Conservation (phyloP, 2,113 vertebrate genomes). For the Catharus minimus region DNA sequence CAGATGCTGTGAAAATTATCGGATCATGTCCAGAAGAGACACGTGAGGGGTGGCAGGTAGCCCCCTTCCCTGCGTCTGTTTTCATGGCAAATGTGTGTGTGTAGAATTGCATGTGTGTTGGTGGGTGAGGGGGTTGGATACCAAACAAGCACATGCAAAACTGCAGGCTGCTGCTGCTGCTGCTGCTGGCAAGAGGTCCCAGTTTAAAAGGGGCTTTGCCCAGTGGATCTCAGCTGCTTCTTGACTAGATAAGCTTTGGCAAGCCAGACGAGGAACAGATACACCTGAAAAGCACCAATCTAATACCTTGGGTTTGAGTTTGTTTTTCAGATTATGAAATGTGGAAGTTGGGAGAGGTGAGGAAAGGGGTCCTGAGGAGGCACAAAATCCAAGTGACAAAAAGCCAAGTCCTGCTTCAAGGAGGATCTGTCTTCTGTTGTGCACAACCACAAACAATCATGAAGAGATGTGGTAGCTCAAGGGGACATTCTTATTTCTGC, state of each 20-base stretch:
- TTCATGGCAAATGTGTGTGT: background rate
- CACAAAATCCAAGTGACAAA: background rate
- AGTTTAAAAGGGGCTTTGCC: background rate
- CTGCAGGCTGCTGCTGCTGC: background rate
- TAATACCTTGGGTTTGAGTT: background rate
- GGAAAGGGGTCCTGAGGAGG: background rate
- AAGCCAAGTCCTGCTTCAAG: background rate
- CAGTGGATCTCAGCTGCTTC: background rate
- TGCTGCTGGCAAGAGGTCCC: background rate
- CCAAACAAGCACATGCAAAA: background rate
- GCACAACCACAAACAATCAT: background rate
- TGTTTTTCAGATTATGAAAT: background rate
- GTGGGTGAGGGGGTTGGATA: rapidly evolving
- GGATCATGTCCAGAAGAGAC: background rate
- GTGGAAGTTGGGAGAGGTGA: background rate
- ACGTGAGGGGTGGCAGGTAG: rapidly evolving
- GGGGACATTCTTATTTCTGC: background rate
- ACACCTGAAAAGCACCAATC: background rate
- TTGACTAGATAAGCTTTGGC: background rate
- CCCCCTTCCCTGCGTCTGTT: background rate
- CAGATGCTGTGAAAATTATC: background rate
- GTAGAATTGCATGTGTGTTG: rapidly evolving
- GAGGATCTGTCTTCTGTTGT: background rate
- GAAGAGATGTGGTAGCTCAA: background rate
- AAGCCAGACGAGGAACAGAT: background rate